These are phyloP conservation scores for Blomia tropicalis DNA, from an alignment of 2,888 invertebrate genomes.

Conservation along the genomic window DNA sequence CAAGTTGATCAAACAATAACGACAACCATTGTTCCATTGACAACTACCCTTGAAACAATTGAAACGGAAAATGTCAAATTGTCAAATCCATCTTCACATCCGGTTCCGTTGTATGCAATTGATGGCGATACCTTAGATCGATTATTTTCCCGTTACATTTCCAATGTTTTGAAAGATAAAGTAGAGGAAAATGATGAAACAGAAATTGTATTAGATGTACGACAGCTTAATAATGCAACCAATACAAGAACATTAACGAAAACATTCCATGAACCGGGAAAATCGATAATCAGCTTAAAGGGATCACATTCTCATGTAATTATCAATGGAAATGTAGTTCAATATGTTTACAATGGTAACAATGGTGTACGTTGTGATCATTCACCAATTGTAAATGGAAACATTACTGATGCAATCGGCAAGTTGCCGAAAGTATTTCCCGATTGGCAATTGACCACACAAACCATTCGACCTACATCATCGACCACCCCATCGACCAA, in stretches of 20 bases:
- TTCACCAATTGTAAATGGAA: background rate
- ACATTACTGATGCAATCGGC: no score
- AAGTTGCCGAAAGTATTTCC: no score
- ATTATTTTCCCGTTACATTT: background rate
- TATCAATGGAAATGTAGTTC: conserved; percentile 2
- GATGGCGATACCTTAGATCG: conserved; percentile 12
- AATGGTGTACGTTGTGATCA: background rate
- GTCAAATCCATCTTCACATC: background rate
- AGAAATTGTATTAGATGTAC: background rate
- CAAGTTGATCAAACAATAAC: background rate
- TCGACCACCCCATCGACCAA: no score
- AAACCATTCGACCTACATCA: no score
- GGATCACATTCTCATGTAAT: background rate
- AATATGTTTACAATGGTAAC: conserved; percentile 6
- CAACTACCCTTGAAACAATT: background rate
- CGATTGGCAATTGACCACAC: no score
- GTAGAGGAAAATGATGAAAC: background rate
- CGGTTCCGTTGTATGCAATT: background rate
- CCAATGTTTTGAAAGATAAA: background rate
- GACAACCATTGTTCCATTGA: no score
- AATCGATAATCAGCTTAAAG: background rate
- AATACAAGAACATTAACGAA: no score
- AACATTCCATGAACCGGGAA: no score
- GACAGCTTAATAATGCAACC: background rate
- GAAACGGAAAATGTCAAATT: background rate